Percentiles rank a stretch among this genome's conserved stretches.
Conservation (phyloP, 2,797 vertebrate species). For the Lycodopsis pacificus region DNA sequence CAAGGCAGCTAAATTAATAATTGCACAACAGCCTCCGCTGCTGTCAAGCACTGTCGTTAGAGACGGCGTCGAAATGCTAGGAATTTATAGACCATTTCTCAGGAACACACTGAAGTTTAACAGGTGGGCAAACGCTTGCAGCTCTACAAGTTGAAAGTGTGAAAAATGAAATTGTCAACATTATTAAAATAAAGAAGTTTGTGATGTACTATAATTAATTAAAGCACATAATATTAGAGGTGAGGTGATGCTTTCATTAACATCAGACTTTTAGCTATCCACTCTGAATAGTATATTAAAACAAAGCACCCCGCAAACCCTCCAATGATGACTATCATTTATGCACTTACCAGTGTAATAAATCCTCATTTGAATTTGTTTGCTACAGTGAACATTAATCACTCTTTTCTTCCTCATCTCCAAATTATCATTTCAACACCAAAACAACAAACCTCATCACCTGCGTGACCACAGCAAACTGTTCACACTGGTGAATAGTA, state of each 20-base stretch:
- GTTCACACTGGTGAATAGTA: background rate
- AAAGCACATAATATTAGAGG: background rate
- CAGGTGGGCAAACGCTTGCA: background rate
- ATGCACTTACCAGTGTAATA: background rate
- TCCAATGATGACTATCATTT: background rate
- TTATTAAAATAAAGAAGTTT: background rate
- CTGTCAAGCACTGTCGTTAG: background rate
- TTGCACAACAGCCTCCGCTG: constrained; percentile 3
- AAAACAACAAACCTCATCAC: background rate
- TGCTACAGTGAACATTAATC: background rate
- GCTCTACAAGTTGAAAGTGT: background rate
- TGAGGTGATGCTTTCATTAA: background rate
- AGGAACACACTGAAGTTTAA: background rate
- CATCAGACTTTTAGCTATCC: background rate
- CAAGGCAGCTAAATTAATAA: constrained; percentile 1
- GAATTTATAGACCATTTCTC: background rate
- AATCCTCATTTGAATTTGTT: constrained; percentile 13
- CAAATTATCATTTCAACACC: background rate
- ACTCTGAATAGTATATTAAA: background rate
- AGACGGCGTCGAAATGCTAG: constrained; percentile 5
- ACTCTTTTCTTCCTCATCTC: background rate
- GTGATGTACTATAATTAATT: background rate
- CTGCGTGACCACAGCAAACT: background rate
- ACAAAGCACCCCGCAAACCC: background rate
- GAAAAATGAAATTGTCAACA: background rate